These are phyloP conservation scores for Hippocampus barbouri DNA, from an alignment of 2,113 vertebrate species.

Conservation along the genomic window DNA sequence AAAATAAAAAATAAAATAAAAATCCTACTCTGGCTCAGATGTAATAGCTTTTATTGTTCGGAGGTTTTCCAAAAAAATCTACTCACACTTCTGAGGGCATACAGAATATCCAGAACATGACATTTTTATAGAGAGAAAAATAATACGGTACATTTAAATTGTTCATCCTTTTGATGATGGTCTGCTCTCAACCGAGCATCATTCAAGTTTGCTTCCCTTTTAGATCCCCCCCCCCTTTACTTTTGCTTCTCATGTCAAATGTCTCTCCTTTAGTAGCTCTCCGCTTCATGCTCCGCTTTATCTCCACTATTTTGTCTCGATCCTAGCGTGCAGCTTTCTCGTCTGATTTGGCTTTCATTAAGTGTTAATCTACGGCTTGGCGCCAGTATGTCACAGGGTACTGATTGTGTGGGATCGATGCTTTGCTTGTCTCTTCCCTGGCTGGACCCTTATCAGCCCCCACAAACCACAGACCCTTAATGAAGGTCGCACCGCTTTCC, in stretches of 20 bases:
- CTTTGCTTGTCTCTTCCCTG: constrained; percentile 37
- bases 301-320: constrained; percentile 17
- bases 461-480: constrained; percentile 63
- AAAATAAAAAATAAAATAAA: neutral
- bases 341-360: constrained; percentile 67
- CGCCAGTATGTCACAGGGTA: constrained; percentile 46
- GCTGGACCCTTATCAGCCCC: constrained; percentile 55
- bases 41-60: neutral
- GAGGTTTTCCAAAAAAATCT: neutral
- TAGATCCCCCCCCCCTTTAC: neutral
- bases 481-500: constrained; percentile 56
- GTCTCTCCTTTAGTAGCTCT: constrained; percentile 25
- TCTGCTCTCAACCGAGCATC: neutral
- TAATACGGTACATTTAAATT: neutral
- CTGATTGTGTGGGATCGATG: constrained; percentile 65
- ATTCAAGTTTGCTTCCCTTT: neutral
- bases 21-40: neutral
- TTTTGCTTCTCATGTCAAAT: constrained; percentile 22
- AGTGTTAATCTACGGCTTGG: constrained; percentile 60
- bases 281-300: constrained; percentile 31
- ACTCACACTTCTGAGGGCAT: neutral
- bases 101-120: neutral
- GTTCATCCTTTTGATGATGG: neutral
- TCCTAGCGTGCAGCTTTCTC: constrained; percentile 25
- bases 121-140: neutral